A percentile compares a stretch with the other conserved stretches of the same genome.
Evolutionary conservation across 2,888 invertebrate species (phyloP).

Genomic region (Andrena flavipes): DNA sequence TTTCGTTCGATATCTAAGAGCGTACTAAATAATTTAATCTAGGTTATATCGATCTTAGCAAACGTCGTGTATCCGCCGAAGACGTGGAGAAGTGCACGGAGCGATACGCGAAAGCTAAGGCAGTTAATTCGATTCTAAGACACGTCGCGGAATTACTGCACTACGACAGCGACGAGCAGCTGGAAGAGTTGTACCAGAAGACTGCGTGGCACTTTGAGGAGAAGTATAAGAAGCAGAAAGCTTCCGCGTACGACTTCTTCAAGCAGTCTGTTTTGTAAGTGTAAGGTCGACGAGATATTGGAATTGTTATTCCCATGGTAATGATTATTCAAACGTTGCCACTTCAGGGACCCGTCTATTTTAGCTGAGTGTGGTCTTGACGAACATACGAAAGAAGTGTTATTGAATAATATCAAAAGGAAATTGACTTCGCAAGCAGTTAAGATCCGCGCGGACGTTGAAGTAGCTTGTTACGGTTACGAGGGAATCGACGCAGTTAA

Average conservation of each 20-base stretch:
- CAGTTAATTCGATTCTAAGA: conserved; percentile 98
- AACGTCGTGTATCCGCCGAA: conserved; percentile 98
- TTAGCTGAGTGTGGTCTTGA: conserved; percentile 98
- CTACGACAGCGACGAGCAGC: conserved; percentile 95
- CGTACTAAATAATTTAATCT: conserved; percentile 18
- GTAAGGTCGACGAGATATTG: background rate
- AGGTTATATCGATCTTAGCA: conserved; percentile 99
- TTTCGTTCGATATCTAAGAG: conserved; percentile 1
- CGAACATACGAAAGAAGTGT: conserved; percentile 95
- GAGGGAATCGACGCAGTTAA: conserved; percentile 99
- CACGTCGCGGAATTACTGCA: conserved; percentile 98
- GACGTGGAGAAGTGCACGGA: conserved; percentile 99
- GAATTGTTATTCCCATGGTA: conserved; percentile 1
- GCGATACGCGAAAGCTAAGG: conserved; percentile 98
- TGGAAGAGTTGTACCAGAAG: conserved; percentile 97
- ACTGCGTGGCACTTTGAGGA: conserved; percentile 99
- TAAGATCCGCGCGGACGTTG: conserved; percentile 96
- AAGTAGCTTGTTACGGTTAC: conserved; percentile 97
- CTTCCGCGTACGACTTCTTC: conserved; percentile 98
- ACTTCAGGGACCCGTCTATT: conserved; percentile 94
- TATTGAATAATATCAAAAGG: conserved; percentile 97
- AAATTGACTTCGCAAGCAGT: conserved; percentile 99
- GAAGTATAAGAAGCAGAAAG: conserved; percentile 97
- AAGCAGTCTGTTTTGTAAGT: conserved; percentile 98
- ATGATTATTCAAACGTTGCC: conserved; percentile 24